A percentile compares a stretch with the other conserved stretches of the same genome.
phyloP scores from a whole-genome alignment of 2,113 vertebrate species.

The Capreolus pygargus region DNA sequence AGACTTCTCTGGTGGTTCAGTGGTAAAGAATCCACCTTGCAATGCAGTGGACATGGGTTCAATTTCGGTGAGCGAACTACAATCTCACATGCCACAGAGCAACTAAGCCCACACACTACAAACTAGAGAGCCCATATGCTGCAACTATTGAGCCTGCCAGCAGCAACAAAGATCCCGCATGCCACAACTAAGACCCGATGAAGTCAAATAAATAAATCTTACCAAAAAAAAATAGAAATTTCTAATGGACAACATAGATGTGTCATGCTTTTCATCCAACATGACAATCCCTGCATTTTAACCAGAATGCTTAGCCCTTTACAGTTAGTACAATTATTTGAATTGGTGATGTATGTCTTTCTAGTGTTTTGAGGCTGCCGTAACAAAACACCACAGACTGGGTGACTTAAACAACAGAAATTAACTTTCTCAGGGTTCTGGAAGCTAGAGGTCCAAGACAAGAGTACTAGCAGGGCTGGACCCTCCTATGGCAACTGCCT shows the following conservation, averaged over 20 bases:
- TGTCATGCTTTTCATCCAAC: neutral
- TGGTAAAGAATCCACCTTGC: neutral
- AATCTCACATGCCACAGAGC: neutral
- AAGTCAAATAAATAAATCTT: neutral
- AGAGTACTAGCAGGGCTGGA: neutral
- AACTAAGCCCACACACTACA: neutral
- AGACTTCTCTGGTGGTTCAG: neutral
- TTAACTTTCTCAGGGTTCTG: neutral
- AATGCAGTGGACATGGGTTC: neutral
- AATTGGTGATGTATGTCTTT: neutral
- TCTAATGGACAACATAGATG: neutral
- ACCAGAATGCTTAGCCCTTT: neutral
- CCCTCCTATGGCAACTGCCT: neutral
- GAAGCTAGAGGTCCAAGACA: neutral
- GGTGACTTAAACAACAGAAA: neutral
- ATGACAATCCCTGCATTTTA: neutral
- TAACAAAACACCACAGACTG: neutral
- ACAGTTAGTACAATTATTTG: neutral
- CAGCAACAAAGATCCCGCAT: neutral
- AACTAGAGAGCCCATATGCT: neutral
- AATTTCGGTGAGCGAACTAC: neutral
- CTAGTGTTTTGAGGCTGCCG: neutral
- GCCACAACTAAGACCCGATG: neutral
- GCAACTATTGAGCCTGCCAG: neutral
- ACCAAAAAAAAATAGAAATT: neutral